These are phyloP conservation scores for Calosoma granatense DNA, from an alignment of 1,140 invertebrate species.

Conservation along the genomic window DNA sequence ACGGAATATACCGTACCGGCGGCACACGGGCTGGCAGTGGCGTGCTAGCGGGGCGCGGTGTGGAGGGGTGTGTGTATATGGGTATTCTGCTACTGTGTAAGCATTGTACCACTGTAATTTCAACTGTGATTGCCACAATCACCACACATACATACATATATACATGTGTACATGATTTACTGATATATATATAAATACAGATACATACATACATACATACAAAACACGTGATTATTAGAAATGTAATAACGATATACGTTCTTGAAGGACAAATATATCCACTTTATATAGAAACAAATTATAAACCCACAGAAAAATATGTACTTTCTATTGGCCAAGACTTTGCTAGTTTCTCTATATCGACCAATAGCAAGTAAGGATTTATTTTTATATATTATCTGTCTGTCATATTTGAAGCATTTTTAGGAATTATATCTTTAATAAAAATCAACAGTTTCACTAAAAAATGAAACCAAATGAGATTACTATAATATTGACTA, in stretches of 20 bases:
- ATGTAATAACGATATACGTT: not conserved
- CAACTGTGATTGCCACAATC: not conserved
- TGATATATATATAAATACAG: not conserved
- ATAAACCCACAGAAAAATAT: too few relatives aligned
- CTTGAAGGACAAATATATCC: not conserved
- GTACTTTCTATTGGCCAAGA: too few relatives aligned
- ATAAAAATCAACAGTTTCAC: too few relatives aligned
- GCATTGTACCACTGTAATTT: not conserved
- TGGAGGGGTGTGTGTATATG: not conserved
- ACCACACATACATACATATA: not conserved
- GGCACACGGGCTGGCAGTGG: too few relatives aligned
- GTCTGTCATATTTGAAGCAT: too few relatives aligned
- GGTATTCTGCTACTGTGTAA: not conserved
- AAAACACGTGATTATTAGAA: not conserved
- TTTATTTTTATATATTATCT: too few relatives aligned
- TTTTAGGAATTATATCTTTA: too few relatives aligned
- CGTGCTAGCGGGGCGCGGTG: too few relatives aligned
- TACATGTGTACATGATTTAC: not conserved
- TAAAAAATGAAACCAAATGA: too few relatives aligned
- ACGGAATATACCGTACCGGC: not conserved
- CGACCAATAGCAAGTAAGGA: too few relatives aligned
- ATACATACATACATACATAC: not conserved
- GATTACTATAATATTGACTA: too few relatives aligned
- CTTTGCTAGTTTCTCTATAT: too few relatives aligned
- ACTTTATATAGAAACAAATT: not conserved